Conservation (phyloP, 2,113 vertebrate genomes). For the Trematocara variabile region DNA sequence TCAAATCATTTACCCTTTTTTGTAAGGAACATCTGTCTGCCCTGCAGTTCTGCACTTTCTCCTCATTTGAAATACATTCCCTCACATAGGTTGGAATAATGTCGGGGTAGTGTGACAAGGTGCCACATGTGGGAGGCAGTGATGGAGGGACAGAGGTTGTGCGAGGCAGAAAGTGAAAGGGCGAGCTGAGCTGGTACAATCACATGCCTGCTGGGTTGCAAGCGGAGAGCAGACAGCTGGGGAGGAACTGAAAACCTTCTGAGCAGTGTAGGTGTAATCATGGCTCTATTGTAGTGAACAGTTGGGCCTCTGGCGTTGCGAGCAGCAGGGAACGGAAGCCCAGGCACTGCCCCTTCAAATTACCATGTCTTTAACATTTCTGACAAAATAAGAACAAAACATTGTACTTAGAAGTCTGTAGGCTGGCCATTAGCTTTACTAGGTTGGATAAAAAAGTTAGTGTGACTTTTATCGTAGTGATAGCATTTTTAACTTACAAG, state of each 20-base stretch:
- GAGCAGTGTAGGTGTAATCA: constrained; percentile 67
- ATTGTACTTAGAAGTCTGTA: constrained; percentile 13
- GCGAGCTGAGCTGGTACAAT: constrained; percentile 48
- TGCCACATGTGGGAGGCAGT: constrained; percentile 30
- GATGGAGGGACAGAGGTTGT: constrained; percentile 18
- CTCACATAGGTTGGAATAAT: constrained; percentile 15
- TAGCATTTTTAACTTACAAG: not conserved
- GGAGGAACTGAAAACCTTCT: constrained; percentile 35
- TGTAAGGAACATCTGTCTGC: not conserved
- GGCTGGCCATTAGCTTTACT: not conserved
- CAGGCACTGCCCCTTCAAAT: constrained; percentile 44
- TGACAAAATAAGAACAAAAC: constrained; percentile 40
- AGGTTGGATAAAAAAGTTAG: constrained; percentile 1
- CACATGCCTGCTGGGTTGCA: constrained; percentile 59
- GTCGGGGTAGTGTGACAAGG: not conserved
- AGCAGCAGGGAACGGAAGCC: constrained; percentile 18
- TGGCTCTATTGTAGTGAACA: constrained; percentile 65
- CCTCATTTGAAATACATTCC: not conserved
- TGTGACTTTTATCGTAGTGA: not conserved
- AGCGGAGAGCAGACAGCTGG: constrained; percentile 48
- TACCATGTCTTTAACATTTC: constrained; percentile 60
- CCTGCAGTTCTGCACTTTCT: not conserved
- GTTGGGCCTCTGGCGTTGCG: constrained; percentile 38
- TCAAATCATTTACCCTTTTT: not conserved
- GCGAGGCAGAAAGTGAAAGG: constrained; percentile 47